Percentiles rank a stretch among this genome's conserved stretches.
phyloP scores from a whole-genome alignment of 1,140 invertebrate genomes.

The Lerema accius region DNA sequence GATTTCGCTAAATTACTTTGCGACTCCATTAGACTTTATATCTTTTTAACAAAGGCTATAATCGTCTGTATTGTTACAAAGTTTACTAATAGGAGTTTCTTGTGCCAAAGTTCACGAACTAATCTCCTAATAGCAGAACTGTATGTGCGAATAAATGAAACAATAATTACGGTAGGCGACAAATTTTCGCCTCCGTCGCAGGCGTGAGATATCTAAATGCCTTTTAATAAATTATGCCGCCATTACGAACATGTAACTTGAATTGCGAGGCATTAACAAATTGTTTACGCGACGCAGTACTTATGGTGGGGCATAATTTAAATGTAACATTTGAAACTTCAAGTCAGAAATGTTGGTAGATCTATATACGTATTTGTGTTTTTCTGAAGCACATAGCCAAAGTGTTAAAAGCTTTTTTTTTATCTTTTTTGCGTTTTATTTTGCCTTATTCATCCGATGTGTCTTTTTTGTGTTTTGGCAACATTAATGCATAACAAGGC shows the following conservation, averaged over 20 bases:
- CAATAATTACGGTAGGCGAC: constrained; percentile 29
- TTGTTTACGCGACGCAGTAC: constrained; percentile 14
- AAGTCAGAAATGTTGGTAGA: too few species aligned
- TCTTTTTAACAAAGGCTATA: constrained; percentile 13
- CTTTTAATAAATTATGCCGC: constrained; percentile 30
- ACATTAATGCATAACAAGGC: too few species aligned
- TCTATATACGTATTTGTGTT: too few species aligned
- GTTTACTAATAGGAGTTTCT: constrained; percentile 45
- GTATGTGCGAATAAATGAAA: constrained; percentile 40
- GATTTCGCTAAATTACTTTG: constrained; percentile 26
- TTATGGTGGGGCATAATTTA: constrained; percentile 2
- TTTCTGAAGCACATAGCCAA: too few species aligned
- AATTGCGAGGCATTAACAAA: constrained; percentile 25
- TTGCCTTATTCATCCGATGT: too few species aligned
- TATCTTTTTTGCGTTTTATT: too few species aligned
- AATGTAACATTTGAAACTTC: neutral
- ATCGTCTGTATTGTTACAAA: constrained; percentile 1
- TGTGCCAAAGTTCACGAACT: constrained; percentile 45
- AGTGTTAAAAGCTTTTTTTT: too few species aligned
- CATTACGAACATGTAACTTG: constrained; percentile 17
- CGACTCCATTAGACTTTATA: constrained; percentile 12
- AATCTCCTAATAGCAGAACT: constrained; percentile 59
- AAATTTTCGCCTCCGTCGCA: constrained; percentile 26
- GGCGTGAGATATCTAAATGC: constrained; percentile 28
- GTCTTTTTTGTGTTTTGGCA: too few species aligned